Evolutionary conservation across 2,797 vertebrate genomes (phyloP).

Genomic region (Chaetophractus vellerosus): DNA sequence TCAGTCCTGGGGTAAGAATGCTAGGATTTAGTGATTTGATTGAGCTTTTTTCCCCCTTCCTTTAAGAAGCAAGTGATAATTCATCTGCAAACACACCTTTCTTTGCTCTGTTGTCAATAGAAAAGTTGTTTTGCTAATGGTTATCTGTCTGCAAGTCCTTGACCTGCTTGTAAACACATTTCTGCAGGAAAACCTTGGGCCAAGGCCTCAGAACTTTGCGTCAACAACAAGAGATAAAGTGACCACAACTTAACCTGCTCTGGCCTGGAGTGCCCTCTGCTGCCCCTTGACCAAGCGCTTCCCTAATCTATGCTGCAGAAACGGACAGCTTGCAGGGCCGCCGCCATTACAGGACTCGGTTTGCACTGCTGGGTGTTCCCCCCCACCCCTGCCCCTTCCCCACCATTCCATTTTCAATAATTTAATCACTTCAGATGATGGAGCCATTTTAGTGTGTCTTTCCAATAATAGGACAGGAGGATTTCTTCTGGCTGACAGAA

Average conservation of each 20-base stretch:
- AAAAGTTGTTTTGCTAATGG: constrained; percentile 96
- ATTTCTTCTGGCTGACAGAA: not conserved
- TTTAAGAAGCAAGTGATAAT: constrained; percentile 86
- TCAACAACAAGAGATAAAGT: constrained; percentile 98
- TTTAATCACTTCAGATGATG: not conserved
- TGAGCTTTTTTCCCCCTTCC: constrained; percentile 36
- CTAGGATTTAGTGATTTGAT: constrained; percentile 71
- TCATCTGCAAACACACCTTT: constrained; percentile 88
- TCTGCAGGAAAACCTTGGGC: constrained; percentile 94
- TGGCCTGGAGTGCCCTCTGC: constrained; percentile 97
- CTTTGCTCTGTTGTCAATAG: constrained; percentile 90
- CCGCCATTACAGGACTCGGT: constrained; percentile 68
- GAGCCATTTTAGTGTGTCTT: not conserved
- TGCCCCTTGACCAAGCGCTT: constrained; percentile 94
- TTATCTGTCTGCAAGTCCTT: constrained; percentile 98
- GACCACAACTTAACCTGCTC: constrained; percentile 95
- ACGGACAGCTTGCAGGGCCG: constrained; percentile 67
- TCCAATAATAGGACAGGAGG: not conserved
- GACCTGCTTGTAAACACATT: constrained; percentile 98
- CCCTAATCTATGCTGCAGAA: constrained; percentile 92
- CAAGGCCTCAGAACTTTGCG: constrained; percentile 94
- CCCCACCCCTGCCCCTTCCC: not conserved
- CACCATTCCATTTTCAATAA: not conserved
- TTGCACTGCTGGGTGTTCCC: constrained; percentile 65
- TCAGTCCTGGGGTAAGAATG: constrained; percentile 7